Evolutionary conservation across 2,888 invertebrate genomes (phyloP), one percentile per base, ranked within the genome.

Genomic region (Hirtodrosophila histrioides): DNA sequence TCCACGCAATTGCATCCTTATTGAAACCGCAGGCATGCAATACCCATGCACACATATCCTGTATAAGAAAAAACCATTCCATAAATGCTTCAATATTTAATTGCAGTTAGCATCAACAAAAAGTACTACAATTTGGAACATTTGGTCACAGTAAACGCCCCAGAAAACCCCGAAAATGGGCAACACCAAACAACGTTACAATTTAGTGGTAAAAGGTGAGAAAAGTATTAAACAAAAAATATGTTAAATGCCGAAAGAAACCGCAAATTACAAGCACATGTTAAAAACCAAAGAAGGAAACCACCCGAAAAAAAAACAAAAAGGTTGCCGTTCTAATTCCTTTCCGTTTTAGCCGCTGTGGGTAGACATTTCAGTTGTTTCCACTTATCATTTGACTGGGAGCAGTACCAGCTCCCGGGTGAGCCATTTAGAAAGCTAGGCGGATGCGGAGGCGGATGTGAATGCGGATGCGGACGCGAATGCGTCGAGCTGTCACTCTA

Each of bases 201-300:
- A 55, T 51, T 51, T 27, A 24, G 29, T 37, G 56, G 55, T 36
- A 63, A 76, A 67, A 83, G 88, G 83, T 79, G 83, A 83, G 83
- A 88, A 83, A 83, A 83, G 83, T 83, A 86, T 83, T 83, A 75
- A 71, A 50, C 33, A 46, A 44, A 57, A 69, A 27, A 45, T 49
- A 62, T 11, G 10, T 39, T 24, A 24, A 7, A 9, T 24, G 11
- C n/a, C 24, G 3, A 11, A 44, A 46, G 51, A 70, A 86, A 83
- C 88, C 88, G 44, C 83, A 83, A 83, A 83, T 83, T 66, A 79
- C 80, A 51, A 23, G 76, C 88, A 85, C 65, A 76, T 83, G 82
- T 65, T 76, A 75, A 75, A 44, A 27, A 29, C 9, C 5, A 23
- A 36, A 45, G 35, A 2, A n/a, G 40, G 10, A 36, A 33, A 8